Evolutionary conservation across 2,113 vertebrate genomes (phyloP).

Genomic region (Anolis sagrei): DNA sequence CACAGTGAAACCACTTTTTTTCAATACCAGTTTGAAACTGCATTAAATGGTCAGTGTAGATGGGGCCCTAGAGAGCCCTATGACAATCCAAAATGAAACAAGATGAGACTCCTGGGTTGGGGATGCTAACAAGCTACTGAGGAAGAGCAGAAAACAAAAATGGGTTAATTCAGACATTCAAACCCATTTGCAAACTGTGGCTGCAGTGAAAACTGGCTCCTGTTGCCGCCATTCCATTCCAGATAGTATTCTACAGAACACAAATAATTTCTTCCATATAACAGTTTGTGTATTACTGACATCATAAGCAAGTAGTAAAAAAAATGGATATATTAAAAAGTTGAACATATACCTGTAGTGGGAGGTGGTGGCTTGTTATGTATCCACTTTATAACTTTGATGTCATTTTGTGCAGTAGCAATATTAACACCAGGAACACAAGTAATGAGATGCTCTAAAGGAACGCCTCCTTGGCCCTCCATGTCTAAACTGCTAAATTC

Average conservation of each 20-base stretch:
- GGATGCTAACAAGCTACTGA: too few relatives aligned
- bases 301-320: background rate
- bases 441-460: constrained; percentile 94
- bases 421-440: constrained; percentile 94
- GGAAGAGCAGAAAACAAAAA: too few relatives aligned
- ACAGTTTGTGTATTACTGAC: background rate
- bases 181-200: too few relatives aligned
- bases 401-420: constrained; percentile 92
- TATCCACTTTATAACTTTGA: constrained; percentile 98
- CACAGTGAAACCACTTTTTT: too few relatives aligned
- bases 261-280: background rate
- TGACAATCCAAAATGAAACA: too few relatives aligned
- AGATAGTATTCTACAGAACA: background rate
- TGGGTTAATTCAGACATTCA: too few relatives aligned
- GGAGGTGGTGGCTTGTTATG: constrained; percentile 94
- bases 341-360: constrained; percentile 80
- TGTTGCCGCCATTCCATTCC: too few relatives aligned
- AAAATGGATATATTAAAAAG: background rate
- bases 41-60: too few relatives aligned
- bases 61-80: too few relatives aligned
- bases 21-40: too few relatives aligned
- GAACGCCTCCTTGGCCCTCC: constrained; percentile 85
- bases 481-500: constrained; percentile 85
- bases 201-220: too few relatives aligned
- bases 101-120: too few relatives aligned